Evolutionary conservation across 2,113 vertebrate species (phyloP).

Genomic region (Siniperca knerii): DNA sequence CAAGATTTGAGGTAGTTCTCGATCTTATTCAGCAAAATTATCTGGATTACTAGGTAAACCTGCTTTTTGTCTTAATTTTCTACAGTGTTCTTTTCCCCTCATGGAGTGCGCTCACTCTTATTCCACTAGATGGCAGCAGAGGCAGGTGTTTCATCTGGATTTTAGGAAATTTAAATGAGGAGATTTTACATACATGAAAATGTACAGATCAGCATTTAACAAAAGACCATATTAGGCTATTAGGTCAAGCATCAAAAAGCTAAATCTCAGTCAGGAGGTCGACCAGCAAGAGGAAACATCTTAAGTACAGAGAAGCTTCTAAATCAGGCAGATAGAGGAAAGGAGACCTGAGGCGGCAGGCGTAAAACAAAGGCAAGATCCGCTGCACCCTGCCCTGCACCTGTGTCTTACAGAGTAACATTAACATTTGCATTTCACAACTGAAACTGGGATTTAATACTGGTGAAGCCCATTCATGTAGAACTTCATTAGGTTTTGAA

Average conservation of each 20-base stretch:
- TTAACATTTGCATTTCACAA: background rate
- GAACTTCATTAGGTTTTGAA: no score
- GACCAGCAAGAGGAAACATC: no score
- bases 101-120: background rate
- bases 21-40: background rate
- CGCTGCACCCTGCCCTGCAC: no score
- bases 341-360: no score
- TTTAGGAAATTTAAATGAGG: no score
- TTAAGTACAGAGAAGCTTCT: background rate
- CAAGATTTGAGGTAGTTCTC: background rate
- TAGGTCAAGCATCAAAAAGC: no score
- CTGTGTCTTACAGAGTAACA: no score
- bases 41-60: background rate
- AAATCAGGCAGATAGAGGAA: no score
- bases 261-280: no score
- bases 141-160: background rate
- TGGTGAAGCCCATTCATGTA: no score
- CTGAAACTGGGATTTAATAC: background rate
- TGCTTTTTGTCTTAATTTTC: background rate
- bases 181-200: background rate
- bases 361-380: no score
- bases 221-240: background rate
- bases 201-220: background rate
- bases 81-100: background rate
- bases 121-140: conserved; percentile 31